Conservation (phyloP, 2,113 vertebrate genomes). For the Hystrix brachyura region DNA sequence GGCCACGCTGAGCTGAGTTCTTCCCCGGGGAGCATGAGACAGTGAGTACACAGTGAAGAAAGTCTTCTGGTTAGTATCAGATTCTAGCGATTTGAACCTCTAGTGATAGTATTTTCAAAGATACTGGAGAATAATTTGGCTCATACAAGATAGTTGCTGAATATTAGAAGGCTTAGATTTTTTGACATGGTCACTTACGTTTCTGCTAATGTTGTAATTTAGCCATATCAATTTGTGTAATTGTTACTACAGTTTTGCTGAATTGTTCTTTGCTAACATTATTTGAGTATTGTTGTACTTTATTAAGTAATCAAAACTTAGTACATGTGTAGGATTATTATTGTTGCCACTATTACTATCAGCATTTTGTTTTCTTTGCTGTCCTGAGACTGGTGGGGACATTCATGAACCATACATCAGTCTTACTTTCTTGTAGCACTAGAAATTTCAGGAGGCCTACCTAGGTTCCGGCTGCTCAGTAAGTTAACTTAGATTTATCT, state of each 20-base stretch:
- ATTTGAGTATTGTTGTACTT: neutral
- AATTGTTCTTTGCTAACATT: slow-evolving; percentile 50
- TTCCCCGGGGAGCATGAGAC: slow-evolving; percentile 52
- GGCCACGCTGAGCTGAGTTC: neutral
- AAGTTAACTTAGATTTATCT: neutral
- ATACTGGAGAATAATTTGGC: slow-evolving; percentile 1
- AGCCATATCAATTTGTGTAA: neutral
- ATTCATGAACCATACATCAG: neutral
- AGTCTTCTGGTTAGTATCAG: neutral
- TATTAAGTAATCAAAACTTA: slow-evolving; percentile 47
- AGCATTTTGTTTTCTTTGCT: neutral
- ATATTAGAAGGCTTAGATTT: slow-evolving; percentile 9
- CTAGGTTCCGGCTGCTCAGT: neutral
- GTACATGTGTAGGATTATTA: neutral
- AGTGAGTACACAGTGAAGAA: neutral
- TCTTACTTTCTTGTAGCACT: neutral
- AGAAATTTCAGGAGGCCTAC: neutral
- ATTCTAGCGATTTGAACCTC: slow-evolving; percentile 27
- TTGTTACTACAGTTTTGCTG: neutral
- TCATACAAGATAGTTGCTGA: neutral
- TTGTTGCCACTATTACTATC: neutral
- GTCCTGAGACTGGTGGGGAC: neutral
- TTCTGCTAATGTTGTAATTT: slow-evolving; percentile 11
- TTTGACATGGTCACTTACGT: slow-evolving; percentile 5
- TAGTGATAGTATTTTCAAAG: slow-evolving; percentile 30